These are phyloP conservation scores for Siniperca chuatsi DNA, from an alignment of 2,113 vertebrate species.

Conservation along the genomic window DNA sequence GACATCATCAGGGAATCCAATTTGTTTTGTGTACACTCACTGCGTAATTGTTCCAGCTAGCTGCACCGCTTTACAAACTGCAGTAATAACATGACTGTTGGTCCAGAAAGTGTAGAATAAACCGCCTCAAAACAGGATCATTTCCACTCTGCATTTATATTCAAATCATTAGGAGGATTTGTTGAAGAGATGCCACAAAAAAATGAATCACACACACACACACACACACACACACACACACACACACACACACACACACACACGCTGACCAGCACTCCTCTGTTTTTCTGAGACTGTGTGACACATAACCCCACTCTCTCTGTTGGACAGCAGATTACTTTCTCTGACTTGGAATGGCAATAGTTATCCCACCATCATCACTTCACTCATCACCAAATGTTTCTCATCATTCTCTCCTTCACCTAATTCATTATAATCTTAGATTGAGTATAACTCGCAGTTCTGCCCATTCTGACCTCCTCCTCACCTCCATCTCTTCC, in stretches of 20 bases:
- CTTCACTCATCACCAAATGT: constrained; percentile 7
- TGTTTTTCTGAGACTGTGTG: background rate
- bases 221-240: constrained; percentile 8
- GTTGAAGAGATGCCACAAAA: background rate
- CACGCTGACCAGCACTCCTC: constrained; percentile 1
- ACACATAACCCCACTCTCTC: background rate
- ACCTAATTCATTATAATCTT: background rate
- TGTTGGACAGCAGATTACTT: constrained; percentile 1
- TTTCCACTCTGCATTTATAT: constrained; percentile 14
- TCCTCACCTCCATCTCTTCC: background rate
- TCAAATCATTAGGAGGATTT: constrained; percentile 13
- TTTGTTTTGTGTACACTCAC: background rate
- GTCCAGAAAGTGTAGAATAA: constrained; percentile 19
- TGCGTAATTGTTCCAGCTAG: constrained; percentile 15
- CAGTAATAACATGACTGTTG: constrained; percentile 2
- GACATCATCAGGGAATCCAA: constrained; percentile 4
- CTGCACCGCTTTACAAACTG: background rate
- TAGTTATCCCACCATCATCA: constrained; percentile 2
- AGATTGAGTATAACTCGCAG: background rate
- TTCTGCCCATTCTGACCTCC: background rate
- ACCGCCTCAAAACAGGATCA: background rate
- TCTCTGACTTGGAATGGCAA: background rate
- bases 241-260: background rate
- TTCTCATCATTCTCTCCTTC: background rate
- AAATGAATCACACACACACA: background rate